Conservation (phyloP, 2,113 vertebrate species). For the Xerus inauris region DNA sequence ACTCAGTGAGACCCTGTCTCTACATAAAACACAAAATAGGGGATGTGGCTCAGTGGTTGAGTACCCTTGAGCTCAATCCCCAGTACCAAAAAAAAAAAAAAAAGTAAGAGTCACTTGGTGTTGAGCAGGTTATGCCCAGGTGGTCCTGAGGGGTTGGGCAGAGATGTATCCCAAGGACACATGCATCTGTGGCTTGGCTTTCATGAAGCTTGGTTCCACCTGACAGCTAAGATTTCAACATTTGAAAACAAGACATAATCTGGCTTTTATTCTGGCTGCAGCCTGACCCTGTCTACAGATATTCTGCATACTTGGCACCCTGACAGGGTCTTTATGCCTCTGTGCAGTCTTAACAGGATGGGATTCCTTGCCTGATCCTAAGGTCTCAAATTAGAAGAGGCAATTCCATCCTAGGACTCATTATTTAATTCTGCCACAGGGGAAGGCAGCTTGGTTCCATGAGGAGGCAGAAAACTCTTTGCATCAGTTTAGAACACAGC, state of each 20-base stretch:
- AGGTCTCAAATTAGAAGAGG: not conserved
- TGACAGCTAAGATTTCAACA: not conserved
- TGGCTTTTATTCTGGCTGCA: not conserved
- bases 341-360: no score
- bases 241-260: accelerated
- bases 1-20: no score
- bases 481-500: not conserved
- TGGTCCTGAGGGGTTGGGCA: not conserved
- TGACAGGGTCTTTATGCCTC: not conserved
- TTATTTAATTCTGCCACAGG: accelerated
- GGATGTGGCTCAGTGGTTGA: no score
- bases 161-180: not conserved
- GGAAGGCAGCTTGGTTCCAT: accelerated
- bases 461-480: accelerated
- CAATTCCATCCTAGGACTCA: not conserved
- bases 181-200: not conserved
- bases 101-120: not conserved
- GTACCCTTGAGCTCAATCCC: no score
- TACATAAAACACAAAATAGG: no score
- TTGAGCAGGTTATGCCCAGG: accelerated
- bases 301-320: accelerated
- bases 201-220: not conserved
- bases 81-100: no score
- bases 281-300: not conserved
- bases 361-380: not conserved